Percentiles rank a stretch among this genome's conserved stretches.
These are phyloP conservation scores for Amblyjoppa proteus DNA, from an alignment of 2,888 invertebrate species.

Conservation along the genomic window DNA sequence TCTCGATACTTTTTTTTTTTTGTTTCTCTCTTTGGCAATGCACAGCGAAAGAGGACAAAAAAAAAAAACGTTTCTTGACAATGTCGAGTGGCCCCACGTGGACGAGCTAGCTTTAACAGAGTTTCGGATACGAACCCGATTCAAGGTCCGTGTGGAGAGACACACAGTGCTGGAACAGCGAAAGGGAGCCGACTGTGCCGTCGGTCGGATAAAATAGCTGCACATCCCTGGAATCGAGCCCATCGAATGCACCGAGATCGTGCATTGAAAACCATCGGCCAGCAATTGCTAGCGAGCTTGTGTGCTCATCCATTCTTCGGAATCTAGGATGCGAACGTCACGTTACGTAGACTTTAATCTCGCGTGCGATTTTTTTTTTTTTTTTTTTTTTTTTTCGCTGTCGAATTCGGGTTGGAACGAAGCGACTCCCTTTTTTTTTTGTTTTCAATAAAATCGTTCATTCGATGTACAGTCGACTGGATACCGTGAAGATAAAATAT, in stretches of 20 bases:
- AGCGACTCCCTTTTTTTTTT: constrained; percentile 18
- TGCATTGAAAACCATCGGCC: constrained; percentile 49
- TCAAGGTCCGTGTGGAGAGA: neutral
- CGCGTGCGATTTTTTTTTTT: constrained; percentile 34
- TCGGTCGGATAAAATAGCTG: constrained; percentile 47
- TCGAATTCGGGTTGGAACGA: constrained; percentile 31
- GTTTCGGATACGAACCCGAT: constrained; percentile 37
- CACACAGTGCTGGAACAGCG: neutral
- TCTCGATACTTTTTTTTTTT: neutral
- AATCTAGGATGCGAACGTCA: constrained; percentile 66
- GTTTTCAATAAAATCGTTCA: constrained; percentile 3
- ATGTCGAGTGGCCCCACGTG: constrained; percentile 26
- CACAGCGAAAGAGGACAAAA: constrained; percentile 1
- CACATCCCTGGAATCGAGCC: constrained; percentile 62
- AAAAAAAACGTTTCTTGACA: constrained; percentile 26
- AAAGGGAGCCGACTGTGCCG: constrained; percentile 33
- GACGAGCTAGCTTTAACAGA: constrained; percentile 38
- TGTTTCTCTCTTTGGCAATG: neutral
- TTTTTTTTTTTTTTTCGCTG: constrained; percentile 24
- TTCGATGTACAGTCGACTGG: constrained; percentile 4
- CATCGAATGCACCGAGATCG: constrained; percentile 40
- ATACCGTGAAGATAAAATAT: neutral
- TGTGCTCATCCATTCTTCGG: constrained; percentile 58
- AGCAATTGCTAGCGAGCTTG: constrained; percentile 46
- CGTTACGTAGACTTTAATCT: constrained; percentile 60